These are phyloP conservation scores for Drosophila takahashii DNA, from an alignment of 1,140 invertebrate genomes.

Conservation along the genomic window DNA sequence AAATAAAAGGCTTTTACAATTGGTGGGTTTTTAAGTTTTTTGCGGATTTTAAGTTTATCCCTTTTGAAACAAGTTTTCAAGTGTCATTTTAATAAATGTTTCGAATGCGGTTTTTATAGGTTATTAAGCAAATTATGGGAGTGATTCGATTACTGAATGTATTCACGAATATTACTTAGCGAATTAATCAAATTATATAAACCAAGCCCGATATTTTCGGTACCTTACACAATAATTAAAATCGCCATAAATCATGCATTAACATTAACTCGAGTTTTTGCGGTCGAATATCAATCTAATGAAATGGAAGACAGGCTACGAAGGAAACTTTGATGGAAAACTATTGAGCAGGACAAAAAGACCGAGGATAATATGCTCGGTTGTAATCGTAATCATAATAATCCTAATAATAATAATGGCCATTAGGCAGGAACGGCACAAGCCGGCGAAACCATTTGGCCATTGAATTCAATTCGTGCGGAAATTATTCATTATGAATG, in stretches of 20 bases:
- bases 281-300: conserved; percentile 36
- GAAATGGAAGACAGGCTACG: conserved; percentile 32
- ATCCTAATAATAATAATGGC: conserved; percentile 80
- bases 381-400: conserved; percentile 71
- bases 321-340: conserved; percentile 16
- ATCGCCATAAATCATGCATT: conserved; percentile 69
- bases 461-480: conserved; percentile 76
- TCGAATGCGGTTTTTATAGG: conserved; percentile 32
- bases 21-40: conserved; percentile 51
- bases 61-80: conserved; percentile 5
- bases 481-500: conserved; percentile 80
- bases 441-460: conserved; percentile 66
- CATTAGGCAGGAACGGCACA: conserved; percentile 68
- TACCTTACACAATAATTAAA: conserved; percentile 53
- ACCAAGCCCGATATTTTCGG: conserved; percentile 11
- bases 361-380: conserved; percentile 32
- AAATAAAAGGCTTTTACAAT: conserved; percentile 52
- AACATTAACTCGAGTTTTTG: conserved; percentile 39
- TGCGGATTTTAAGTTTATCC: conserved; percentile 30
- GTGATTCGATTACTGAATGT: not conserved
- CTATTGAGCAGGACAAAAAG: conserved; percentile 38
- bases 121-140: not conserved
- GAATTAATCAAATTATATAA: conserved; percentile 49
- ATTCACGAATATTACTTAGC: conserved; percentile 6
- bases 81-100: conserved; percentile 45